These are phyloP conservation scores for Pseudorhombus dupliciocellatus DNA, from an alignment of 2,113 vertebrate genomes.

Conservation along the genomic window DNA sequence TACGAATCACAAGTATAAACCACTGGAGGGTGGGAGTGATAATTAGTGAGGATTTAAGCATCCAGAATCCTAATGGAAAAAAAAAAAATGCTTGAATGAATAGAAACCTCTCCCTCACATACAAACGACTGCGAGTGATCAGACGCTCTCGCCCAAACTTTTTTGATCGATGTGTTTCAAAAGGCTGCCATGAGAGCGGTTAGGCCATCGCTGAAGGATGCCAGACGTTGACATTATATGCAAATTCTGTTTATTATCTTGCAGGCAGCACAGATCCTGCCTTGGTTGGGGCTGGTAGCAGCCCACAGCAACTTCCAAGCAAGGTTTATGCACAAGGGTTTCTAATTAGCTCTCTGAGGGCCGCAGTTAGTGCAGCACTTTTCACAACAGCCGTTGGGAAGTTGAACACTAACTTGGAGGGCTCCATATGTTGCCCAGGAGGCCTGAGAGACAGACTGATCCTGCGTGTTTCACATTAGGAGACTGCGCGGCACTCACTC, in stretches of 20 bases:
- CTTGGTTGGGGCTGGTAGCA: conserved; percentile 69
- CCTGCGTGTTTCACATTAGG: conserved; percentile 52
- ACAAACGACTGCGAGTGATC: conserved; percentile 59
- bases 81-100: conserved; percentile 14
- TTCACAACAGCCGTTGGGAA: conserved; percentile 79
- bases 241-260: conserved; percentile 84
- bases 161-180: conserved; percentile 65
- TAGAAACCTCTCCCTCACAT: conserved; percentile 49
- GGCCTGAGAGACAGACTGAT: conserved; percentile 67
- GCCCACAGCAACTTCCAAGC: conserved; percentile 82
- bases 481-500: conserved; percentile 53
- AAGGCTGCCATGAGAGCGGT: conserved; percentile 53
- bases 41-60: conserved; percentile 71
- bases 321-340: conserved; percentile 79
- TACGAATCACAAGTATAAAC: conserved; percentile 73
- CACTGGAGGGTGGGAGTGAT: conserved; percentile 71
- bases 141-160: conserved; percentile 52
- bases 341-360: conserved; percentile 86
- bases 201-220: conserved; percentile 63
- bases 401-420: conserved; percentile 76
- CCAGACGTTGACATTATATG: conserved; percentile 81
- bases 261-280: conserved; percentile 77
- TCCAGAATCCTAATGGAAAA: conserved; percentile 61
- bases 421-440: conserved; percentile 84
- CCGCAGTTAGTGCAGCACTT: conserved; percentile 72